Conservation (phyloP, 2,113 vertebrate genomes). For the Oryctolagus cuniculus region DNA sequence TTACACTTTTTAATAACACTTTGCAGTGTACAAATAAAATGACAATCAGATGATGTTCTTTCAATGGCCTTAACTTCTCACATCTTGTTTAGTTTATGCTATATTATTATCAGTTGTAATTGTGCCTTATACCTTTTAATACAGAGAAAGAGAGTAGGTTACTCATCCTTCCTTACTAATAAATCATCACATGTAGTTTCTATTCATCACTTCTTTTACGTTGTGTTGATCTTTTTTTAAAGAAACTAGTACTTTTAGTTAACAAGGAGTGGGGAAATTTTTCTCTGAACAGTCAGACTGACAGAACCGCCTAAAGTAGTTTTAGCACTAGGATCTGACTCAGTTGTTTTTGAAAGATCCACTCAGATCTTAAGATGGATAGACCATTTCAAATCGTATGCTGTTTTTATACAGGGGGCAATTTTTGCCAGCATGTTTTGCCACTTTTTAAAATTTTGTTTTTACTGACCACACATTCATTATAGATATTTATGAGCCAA, state of each 20-base stretch:
- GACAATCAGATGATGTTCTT: not conserved
- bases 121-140: not conserved
- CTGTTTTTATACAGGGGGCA: not conserved
- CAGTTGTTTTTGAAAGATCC: not conserved
- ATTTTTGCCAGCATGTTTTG: not conserved
- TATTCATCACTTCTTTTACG: slow-evolving; percentile 26
- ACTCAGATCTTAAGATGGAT: not conserved
- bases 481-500: no score
- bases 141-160: not conserved
- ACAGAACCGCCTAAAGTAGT: not conserved
- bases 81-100: not conserved
- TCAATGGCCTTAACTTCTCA: not conserved
- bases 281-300: not conserved
- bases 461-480: no score
- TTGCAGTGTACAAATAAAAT: not conserved
- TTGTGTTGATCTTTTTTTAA: slow-evolving; percentile 20
- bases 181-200: not conserved
- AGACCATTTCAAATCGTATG: not conserved
- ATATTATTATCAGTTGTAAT: not conserved
- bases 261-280: not conserved
- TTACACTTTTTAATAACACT: not conserved
- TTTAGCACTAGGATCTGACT: not conserved
- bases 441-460: no score
- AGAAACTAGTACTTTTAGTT: not conserved
- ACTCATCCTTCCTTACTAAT: not conserved